Conservation (phyloP, 2,797 vertebrate genomes). For the Bufotes viridis region DNA sequence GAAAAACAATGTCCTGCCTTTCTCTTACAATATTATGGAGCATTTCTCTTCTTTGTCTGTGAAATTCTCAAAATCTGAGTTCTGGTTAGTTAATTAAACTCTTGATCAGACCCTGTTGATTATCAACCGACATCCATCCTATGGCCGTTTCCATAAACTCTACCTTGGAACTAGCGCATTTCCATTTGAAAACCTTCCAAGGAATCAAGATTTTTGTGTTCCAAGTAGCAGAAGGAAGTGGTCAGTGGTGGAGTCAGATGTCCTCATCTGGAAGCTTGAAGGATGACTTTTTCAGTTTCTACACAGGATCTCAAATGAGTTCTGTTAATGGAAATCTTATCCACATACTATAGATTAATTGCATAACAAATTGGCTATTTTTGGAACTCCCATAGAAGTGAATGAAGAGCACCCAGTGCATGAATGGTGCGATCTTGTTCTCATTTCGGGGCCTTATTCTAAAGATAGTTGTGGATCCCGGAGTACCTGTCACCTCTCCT, state of each 20-base stretch:
- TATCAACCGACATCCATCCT: not conserved
- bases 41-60: constrained; percentile 12
- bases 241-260: not conserved
- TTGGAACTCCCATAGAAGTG: too few relatives aligned
- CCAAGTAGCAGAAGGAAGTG: not conserved
- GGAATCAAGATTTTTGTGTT: not conserved
- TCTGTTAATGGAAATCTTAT: too few relatives aligned
- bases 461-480: too few relatives aligned
- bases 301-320: too few relatives aligned
- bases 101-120: not conserved
- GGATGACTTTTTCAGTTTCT: too few relatives aligned
- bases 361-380: too few relatives aligned
- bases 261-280: too few relatives aligned
- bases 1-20: not conserved
- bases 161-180: not conserved
- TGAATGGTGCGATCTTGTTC: too few relatives aligned
- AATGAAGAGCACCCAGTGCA: too few relatives aligned
- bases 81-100: not conserved
- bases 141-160: not conserved
- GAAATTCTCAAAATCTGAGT: constrained; percentile 7
- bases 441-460: too few relatives aligned
- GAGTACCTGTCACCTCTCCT: too few relatives aligned
- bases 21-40: constrained; percentile 15
- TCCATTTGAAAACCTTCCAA: not conserved
- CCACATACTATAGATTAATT: too few relatives aligned